Base-by-base conservation (phyloP, 2,113 vertebrate species). In the Elephas maximus region DNA sequence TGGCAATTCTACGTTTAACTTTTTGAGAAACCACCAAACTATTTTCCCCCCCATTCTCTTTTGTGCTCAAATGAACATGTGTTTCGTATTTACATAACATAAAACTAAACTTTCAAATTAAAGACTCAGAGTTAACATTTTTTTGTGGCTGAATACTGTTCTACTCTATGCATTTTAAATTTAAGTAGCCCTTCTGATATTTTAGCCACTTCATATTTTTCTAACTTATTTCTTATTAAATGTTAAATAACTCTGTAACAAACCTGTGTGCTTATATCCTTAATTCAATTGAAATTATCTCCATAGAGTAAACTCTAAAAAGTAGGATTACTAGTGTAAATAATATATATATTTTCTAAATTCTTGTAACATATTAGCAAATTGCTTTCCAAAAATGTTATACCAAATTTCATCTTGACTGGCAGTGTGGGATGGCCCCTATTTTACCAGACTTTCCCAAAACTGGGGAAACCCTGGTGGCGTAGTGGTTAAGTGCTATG, bases 71-170 rank as follows among this genome's bases (percentile, higher is more conserved):
- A 89, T 26, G 15, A 57, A 57, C 53, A 57, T 71, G 5, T 93
- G 24, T 53, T 62, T 82, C 91, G 77, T 90, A 37, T 76, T 89
- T 80, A 79, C 67, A 87, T 94, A 65, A 91, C 83, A 71, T 79
- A 87, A 91, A 94, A 84, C 79, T 80, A 89, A 81, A 20, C 18
- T 17, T 63, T 89, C 37, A 81, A 86, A 81, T 69, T 60, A 79
- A 89, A 82, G 71, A 76, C 48, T 80, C n/a, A 6, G 8, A 48
- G 69, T 57, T 69, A 76, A 78, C 51, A n/a, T 74, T n/a, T 53
- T 63, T 89, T 84, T 69, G 83, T 44, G 67, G 33, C 30, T 41
- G 8, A 2, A 24, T 48, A 26, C 69, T 67, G 33, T 69, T 80
- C 23, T 65, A 44, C 33, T 71, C 9, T 7, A 28, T 74, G 51